Conservation (phyloP, 2,797 vertebrate genomes). For the Carcharodon carcharias region DNA sequence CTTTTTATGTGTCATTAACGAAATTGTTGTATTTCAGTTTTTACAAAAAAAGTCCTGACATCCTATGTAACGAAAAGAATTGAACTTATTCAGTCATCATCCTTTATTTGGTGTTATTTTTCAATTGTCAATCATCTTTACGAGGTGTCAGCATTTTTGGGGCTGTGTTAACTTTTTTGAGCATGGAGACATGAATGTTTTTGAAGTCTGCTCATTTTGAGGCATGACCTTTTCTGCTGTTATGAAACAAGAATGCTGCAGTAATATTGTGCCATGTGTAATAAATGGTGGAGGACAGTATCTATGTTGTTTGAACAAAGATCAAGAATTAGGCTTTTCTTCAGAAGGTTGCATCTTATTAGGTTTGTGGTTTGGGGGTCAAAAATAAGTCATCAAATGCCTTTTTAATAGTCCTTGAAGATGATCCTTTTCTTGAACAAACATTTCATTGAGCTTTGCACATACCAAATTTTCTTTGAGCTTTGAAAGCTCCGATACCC, state of each 20-base stretch:
- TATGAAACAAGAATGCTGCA: background rate
- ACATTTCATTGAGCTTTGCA: background rate
- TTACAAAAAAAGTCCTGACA: background rate
- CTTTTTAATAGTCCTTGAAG: background rate
- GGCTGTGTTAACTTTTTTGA: background rate
- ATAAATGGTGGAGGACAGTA: background rate
- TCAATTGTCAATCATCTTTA: background rate
- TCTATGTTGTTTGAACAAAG: background rate
- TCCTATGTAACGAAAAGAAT: background rate
- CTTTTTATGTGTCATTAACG: too few species aligned
- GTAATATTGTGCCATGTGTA: background rate
- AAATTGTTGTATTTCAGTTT: too few species aligned
- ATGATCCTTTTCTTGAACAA: background rate
- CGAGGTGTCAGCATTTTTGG: background rate
- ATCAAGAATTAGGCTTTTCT: background rate
- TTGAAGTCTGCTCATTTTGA: background rate
- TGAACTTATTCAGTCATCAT: background rate
- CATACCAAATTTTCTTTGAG: background rate
- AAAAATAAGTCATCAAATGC: background rate
- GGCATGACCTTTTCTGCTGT: background rate
- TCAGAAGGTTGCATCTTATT: constrained; percentile 15
- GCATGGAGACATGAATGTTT: background rate
- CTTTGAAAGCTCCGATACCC: background rate
- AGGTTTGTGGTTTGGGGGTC: background rate
- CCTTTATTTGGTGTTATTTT: background rate